Evolutionary conservation across 2,797 vertebrate species (phyloP).

Genomic region (Clarias pachynema): DNA sequence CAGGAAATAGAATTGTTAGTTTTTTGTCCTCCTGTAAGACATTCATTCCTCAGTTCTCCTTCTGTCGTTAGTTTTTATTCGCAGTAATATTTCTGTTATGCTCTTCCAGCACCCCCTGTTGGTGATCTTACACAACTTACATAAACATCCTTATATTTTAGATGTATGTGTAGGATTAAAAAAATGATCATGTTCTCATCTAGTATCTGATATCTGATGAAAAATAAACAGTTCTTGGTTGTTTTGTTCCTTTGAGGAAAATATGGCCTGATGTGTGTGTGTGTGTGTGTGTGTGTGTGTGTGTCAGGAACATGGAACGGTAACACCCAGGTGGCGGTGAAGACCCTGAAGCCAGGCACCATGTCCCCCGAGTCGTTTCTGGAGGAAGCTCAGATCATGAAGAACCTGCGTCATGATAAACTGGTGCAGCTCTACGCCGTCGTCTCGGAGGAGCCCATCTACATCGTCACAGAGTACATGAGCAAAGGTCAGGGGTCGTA

Average conservation of each 20-base stretch:
- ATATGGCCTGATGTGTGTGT: neutral
- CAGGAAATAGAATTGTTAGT: neutral
- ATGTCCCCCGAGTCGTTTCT: slow-evolving; percentile 98
- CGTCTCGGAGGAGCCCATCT: slow-evolving; percentile 96
- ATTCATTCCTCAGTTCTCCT: neutral
- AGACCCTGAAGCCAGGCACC: slow-evolving; percentile 95
- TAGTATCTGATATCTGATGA: neutral
- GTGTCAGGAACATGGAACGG: slow-evolving; percentile 94
- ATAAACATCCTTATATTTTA: neutral
- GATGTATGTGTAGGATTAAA: neutral
- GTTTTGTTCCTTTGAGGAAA: neutral
- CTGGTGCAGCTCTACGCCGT: slow-evolving; percentile 95
- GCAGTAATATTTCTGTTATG: neutral
- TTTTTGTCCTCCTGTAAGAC: neutral
- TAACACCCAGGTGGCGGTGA: slow-evolving; percentile 97
- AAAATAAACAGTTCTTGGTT: neutral
- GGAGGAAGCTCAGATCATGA: slow-evolving; percentile 99
- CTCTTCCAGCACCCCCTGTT: neutral
- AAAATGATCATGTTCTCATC: neutral
- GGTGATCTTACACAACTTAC: neutral
- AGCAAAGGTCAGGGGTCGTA: slow-evolving; percentile 82
- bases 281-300: slow-evolving; percentile 8
- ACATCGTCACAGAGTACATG: slow-evolving; percentile 98
- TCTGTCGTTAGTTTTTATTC: neutral
- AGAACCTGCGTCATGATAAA: slow-evolving; percentile 95